A percentile compares a stretch with the other conserved stretches of the same genome.
phyloP scores from a whole-genome alignment of 2,113 vertebrate species.

The zebrafish (Danio rerio) region DNA sequence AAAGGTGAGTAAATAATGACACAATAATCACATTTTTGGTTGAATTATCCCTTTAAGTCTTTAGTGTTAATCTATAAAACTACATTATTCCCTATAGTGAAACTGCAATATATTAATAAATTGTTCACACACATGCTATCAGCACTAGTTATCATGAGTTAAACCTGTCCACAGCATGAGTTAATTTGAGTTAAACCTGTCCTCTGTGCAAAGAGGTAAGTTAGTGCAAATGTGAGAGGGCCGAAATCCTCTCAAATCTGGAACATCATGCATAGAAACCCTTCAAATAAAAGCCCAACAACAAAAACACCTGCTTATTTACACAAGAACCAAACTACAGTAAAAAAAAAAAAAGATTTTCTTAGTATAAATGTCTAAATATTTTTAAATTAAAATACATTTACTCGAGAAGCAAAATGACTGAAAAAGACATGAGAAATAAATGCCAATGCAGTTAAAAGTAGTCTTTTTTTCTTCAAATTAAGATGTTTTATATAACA shows the following conservation, averaged over 20 bases:
- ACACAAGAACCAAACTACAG: not conserved
- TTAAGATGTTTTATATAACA: too few species aligned
- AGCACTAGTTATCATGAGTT: too few species aligned
- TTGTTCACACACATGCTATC: not conserved
- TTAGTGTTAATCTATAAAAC: not conserved
- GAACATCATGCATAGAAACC: not conserved
- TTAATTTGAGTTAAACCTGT: not conserved
- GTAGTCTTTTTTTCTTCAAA: too few species aligned
- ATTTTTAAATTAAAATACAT: too few species aligned
- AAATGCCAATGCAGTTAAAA: too few species aligned
- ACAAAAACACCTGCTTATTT: not conserved
- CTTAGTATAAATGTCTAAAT: too few species aligned
- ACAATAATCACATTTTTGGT: not conserved
- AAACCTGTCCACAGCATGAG: not conserved
- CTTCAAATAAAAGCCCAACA: not conserved
- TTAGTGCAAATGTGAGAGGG: not conserved
- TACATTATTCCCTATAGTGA: not conserved
- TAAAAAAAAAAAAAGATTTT: too few species aligned
- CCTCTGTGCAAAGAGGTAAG: conserved; percentile 15
- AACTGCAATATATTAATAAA: not conserved
- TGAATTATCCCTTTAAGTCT: not conserved
- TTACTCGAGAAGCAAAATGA: too few species aligned
- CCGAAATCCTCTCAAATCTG: not conserved
- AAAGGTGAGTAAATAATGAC: too few species aligned
- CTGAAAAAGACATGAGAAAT: too few species aligned